Conservation (phyloP, 2,113 vertebrate species). For the Danionella cerebrum region DNA sequence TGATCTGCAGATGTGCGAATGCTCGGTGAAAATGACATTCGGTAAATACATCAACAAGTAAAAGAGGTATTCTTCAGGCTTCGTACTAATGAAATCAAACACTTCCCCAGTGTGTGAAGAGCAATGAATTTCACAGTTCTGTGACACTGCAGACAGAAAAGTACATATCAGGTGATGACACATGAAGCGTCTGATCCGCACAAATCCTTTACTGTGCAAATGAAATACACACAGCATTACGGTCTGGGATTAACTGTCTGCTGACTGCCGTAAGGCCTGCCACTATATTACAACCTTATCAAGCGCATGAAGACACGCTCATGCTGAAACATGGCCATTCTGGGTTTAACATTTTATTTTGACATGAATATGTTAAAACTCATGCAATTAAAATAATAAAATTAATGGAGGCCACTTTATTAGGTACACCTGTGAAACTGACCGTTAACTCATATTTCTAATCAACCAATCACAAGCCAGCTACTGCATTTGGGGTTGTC, state of each 20-base stretch:
- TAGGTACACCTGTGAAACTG: too few relatives aligned
- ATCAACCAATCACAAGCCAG: too few relatives aligned
- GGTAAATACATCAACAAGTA: neutral
- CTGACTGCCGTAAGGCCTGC: slow-evolving; percentile 35
- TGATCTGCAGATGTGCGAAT: neutral
- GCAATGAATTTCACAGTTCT: slow-evolving; percentile 1
- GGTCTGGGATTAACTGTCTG: slow-evolving; percentile 47
- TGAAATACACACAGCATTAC: slow-evolving; percentile 48
- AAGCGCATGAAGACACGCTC: slow-evolving; percentile 34
- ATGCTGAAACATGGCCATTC: neutral
- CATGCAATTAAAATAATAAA: too few relatives aligned
- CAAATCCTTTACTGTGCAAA: slow-evolving; percentile 59
- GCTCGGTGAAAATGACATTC: too few relatives aligned
- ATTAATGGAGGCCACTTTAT: too few relatives aligned
- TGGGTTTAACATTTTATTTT: neutral
- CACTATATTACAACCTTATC: slow-evolving; percentile 49
- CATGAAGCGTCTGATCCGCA: slow-evolving; percentile 57
- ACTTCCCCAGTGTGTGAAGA: neutral
- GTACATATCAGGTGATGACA: slow-evolving; percentile 54
- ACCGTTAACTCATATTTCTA: too few relatives aligned
- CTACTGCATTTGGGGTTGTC: too few relatives aligned
- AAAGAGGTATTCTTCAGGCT: neutral
- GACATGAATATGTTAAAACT: slow-evolving; percentile 53
- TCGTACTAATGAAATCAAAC: neutral
- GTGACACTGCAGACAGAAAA: slow-evolving; percentile 24